These are phyloP conservation scores for Nerophis ophidion DNA, from an alignment of 2,113 vertebrate genomes.

Conservation along the genomic window DNA sequence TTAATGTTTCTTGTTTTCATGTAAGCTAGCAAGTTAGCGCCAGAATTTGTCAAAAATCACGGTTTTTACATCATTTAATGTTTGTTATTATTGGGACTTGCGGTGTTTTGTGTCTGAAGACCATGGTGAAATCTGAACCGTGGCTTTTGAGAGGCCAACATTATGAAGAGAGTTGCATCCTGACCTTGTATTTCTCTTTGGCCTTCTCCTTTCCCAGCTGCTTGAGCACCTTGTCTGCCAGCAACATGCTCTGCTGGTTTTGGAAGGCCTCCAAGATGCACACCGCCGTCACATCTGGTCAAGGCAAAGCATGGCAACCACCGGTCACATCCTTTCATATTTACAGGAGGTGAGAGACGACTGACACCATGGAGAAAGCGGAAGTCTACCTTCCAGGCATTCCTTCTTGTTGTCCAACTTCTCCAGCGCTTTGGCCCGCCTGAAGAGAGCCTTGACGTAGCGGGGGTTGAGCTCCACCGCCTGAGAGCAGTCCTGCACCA, in stretches of 20 bases:
- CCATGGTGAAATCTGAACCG: no score
- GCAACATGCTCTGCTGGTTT: constrained; percentile 97
- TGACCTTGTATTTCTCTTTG: constrained; percentile 98
- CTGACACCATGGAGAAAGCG: no score
- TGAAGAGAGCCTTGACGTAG: constrained; percentile 95
- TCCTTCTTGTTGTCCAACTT: constrained; percentile 95
- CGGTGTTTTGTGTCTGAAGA: no score
- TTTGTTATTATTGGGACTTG: no score
- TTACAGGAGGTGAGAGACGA: no score
- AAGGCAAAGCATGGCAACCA: background rate
- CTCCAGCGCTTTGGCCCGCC: constrained; percentile 94
- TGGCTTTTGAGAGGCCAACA: no score
- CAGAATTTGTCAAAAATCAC: no score
- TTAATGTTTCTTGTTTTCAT: no score
- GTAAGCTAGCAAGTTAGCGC: no score
- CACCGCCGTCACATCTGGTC: constrained; percentile 92
- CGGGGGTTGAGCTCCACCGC: constrained; percentile 94
- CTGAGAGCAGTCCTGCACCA: constrained; percentile 89
- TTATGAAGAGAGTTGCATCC: background rate
- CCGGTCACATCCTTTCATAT: no score
- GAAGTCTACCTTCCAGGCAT: constrained; percentile 86
- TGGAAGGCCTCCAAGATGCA: constrained; percentile 98
- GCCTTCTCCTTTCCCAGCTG: constrained; percentile 97
- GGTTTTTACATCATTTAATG: no score
- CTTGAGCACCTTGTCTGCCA: constrained; percentile 98